Evolutionary conservation across 2,797 vertebrate species (phyloP).

Genomic region (Poeciliopsis turneri): DNA sequence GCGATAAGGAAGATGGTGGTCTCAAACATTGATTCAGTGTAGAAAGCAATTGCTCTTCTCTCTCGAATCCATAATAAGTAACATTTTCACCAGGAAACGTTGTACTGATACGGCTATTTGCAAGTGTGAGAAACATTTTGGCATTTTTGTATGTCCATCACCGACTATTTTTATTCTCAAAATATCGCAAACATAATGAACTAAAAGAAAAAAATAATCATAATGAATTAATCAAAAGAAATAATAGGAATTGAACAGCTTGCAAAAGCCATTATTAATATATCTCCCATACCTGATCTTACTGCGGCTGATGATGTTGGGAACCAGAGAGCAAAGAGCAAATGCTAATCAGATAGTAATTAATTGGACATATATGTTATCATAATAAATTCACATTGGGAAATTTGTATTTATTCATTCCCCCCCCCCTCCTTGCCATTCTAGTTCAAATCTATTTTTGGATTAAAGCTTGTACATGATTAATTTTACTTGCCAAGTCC

Average conservation of each 20-base stretch:
- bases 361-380: slow-evolving; percentile 36
- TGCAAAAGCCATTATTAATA: slow-evolving; percentile 23
- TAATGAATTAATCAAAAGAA: slow-evolving; percentile 18
- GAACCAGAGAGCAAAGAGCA: slow-evolving; percentile 34
- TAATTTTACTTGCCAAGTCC: slow-evolving; percentile 2
- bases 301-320: slow-evolving; percentile 26
- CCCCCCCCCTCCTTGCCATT: neutral
- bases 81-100: neutral
- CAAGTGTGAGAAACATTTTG: neutral
- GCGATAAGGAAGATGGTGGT: neutral
- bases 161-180: neutral
- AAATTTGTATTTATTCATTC: slow-evolving; percentile 17
- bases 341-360: slow-evolving; percentile 42
- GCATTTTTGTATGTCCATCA: neutral
- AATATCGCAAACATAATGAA: neutral
- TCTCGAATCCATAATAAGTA: neutral
- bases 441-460: neutral
- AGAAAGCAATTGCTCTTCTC: neutral
- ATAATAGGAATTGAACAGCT: slow-evolving; percentile 38
- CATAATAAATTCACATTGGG: slow-evolving; percentile 13
- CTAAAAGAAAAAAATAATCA: neutral
- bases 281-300: slow-evolving; percentile 23
- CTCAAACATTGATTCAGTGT: neutral
- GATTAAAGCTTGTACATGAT: neutral
- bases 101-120: neutral